Conservation (phyloP, 2,797 vertebrate genomes). For the Heteromormyrus szaboi region DNA sequence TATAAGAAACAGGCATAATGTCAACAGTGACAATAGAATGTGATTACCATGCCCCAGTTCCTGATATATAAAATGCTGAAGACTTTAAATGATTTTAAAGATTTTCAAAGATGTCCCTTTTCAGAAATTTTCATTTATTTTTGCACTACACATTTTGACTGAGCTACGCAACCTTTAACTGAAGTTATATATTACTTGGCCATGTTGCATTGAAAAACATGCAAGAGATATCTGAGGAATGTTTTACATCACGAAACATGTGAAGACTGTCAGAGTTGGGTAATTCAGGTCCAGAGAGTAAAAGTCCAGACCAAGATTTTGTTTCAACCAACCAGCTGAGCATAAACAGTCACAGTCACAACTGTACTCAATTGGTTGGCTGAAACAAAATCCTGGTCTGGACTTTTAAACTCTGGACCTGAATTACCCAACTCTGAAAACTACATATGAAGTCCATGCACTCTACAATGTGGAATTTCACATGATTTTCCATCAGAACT, state of each 20-base stretch:
- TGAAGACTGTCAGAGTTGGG: not conserved
- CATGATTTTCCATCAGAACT: not conserved
- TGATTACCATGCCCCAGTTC: not conserved
- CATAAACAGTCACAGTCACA: not conserved
- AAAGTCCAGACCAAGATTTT: not conserved
- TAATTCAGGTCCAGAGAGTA: not conserved
- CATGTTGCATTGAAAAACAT: not conserved
- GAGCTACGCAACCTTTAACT: constrained; percentile 19
- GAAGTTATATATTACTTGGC: not conserved
- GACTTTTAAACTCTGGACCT: not conserved
- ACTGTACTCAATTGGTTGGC: not conserved
- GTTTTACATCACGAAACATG: not conserved
- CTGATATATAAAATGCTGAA: not conserved
- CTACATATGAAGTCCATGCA: not conserved
- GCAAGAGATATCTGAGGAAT: not conserved
- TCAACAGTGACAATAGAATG: not conserved
- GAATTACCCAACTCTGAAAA: not conserved
- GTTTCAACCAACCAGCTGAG: not conserved
- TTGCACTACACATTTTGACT: constrained; percentile 24
- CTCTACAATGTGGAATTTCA: not conserved
- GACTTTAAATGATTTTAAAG: not conserved
- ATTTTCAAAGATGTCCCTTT: not conserved
- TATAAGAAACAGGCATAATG: not conserved
- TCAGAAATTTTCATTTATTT: constrained; percentile 37
- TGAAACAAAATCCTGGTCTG: not conserved